phyloP scores from a whole-genome alignment of 2,113 vertebrate genomes.

The Pterocles burchelli region DNA sequence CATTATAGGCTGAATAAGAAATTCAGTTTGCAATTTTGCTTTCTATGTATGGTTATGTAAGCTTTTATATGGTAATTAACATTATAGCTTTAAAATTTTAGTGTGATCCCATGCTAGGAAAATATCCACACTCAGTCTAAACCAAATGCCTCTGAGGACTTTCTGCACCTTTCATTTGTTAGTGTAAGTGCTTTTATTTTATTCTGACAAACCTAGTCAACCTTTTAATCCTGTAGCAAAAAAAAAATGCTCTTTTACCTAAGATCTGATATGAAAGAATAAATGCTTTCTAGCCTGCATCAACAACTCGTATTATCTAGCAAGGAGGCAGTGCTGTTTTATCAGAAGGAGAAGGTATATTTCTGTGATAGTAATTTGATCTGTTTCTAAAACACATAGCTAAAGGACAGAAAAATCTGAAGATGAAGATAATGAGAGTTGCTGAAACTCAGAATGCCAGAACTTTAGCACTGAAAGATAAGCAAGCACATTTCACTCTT shows the following conservation, averaged over 20 bases:
- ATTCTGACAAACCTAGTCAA: neutral
- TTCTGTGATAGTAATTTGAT: neutral
- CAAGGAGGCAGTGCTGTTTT: neutral
- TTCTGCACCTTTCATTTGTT: neutral
- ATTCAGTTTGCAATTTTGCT: neutral
- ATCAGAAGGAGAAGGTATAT: neutral
- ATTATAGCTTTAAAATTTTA: neutral
- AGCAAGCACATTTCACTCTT: neutral
- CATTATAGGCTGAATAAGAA: neutral
- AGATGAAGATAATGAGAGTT: neutral
- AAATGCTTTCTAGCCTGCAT: neutral
- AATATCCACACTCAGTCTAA: neutral
- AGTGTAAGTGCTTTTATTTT: neutral
- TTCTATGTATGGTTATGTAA: neutral
- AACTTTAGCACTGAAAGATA: neutral
- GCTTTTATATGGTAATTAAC: neutral
- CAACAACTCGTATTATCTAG: neutral
- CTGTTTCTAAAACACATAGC: neutral
- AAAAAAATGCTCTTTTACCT: neutral
- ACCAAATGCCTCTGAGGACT: neutral
- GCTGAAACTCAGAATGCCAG: neutral
- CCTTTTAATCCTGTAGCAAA: neutral
- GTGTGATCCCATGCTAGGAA: neutral
- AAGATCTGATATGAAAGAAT: neutral
- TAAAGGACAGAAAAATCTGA: neutral